Percentiles rank a stretch among this genome's conserved stretches.
Conservation (phyloP, 2,888 invertebrate genomes). For the Drosophila multiciliata region DNA sequence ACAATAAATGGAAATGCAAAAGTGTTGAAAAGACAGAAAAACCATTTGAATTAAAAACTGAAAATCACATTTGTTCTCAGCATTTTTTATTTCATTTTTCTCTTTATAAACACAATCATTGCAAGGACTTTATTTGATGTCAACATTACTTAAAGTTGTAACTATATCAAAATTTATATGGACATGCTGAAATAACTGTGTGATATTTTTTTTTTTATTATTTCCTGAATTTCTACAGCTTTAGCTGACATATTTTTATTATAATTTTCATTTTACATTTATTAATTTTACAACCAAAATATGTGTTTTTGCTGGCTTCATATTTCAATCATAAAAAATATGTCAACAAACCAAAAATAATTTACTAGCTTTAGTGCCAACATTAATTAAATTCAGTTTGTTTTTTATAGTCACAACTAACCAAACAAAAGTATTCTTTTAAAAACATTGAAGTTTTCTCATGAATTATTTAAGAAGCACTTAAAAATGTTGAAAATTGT, state of each 20-base stretch:
- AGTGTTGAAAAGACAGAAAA: background rate
- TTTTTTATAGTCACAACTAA: background rate
- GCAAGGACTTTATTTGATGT: background rate
- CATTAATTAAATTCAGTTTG: background rate
- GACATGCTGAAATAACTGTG: background rate
- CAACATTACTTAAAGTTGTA: background rate
- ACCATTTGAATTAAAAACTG: background rate
- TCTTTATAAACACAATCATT: background rate
- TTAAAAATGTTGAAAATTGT: background rate
- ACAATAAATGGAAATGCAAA: background rate
- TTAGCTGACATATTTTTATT: background rate
- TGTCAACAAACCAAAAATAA: background rate
- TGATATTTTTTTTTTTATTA: background rate
- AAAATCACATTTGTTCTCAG: background rate
- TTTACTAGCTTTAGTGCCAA: background rate
- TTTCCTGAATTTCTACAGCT: background rate
- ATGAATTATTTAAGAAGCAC: background rate
- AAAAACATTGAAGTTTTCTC: background rate
- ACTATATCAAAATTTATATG: background rate
- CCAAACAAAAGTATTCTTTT: background rate
- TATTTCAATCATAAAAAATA: background rate
- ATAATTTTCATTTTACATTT: background rate
- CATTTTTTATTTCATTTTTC: background rate
- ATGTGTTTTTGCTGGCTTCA: background rate
- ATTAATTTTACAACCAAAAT: background rate